Conservation (phyloP, 1,140 invertebrate species). For the Drosophila suzukii region DNA sequence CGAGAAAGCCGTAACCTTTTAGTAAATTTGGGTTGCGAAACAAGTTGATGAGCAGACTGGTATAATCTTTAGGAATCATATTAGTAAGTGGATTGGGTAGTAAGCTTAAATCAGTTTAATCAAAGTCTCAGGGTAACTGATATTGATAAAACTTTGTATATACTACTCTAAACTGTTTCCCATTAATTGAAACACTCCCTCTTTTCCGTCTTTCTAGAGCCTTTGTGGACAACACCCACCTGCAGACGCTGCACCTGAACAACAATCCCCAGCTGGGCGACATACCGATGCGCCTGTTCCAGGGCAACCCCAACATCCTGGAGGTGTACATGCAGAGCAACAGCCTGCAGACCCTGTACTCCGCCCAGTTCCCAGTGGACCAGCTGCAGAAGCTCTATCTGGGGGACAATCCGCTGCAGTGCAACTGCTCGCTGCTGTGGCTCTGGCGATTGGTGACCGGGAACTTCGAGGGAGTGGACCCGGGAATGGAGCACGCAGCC, state of each 20-base stretch:
- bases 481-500: slow-evolving; percentile 49
- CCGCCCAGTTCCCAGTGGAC: slow-evolving; percentile 92
- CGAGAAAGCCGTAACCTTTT: no score
- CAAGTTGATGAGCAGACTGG: no score
- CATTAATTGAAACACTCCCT: not conserved
- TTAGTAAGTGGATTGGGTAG: no score
- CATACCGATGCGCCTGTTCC: slow-evolving; percentile 90
- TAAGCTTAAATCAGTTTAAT: no score
- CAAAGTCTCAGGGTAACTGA: no score
- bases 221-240: slow-evolving; percentile 93
- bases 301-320: slow-evolving; percentile 90
- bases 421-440: slow-evolving; percentile 95
- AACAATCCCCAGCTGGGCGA: slow-evolving; percentile 89
- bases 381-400: slow-evolving; percentile 89
- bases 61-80: no score
- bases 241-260: slow-evolving; percentile 91
- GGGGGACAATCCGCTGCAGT: slow-evolving; percentile 92
- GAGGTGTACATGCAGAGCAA: slow-evolving; percentile 90
- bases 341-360: slow-evolving; percentile 89
- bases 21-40: no score
- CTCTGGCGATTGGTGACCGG: slow-evolving; percentile 89
- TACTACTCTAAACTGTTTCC: not conserved
- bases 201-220: slow-evolving; percentile 85
- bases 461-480: slow-evolving; percentile 69
- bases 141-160: no score